These are phyloP conservation scores for Sminthurides aquaticus DNA, from an alignment of 2,888 invertebrate species.

Conservation along the genomic window DNA sequence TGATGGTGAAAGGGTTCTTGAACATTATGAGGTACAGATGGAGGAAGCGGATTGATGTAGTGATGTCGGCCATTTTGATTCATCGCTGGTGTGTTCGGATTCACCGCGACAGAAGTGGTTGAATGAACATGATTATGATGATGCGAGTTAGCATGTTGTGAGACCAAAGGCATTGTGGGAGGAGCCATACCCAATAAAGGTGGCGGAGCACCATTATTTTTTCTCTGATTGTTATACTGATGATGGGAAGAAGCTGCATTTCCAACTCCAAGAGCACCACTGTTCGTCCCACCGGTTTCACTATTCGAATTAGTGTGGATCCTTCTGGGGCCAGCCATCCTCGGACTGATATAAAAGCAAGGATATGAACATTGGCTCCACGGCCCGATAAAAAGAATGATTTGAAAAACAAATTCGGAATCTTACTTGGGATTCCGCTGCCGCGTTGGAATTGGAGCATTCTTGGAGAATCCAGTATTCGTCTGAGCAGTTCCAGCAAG, in stretches of 20 bases:
- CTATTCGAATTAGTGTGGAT: slow-evolving; percentile 25
- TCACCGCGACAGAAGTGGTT: slow-evolving; percentile 27
- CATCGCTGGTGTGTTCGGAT: slow-evolving; percentile 20
- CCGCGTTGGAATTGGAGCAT: slow-evolving; percentile 32
- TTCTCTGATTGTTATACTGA: slow-evolving; percentile 32
- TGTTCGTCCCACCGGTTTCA: slow-evolving; percentile 27
- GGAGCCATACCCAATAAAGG: slow-evolving; percentile 36
- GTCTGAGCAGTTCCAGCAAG: slow-evolving; percentile 59
- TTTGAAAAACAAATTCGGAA: too few relatives aligned
- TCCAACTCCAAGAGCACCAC: slow-evolving; percentile 27
- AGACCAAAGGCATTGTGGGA: slow-evolving; percentile 26
- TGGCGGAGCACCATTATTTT: slow-evolving; percentile 35
- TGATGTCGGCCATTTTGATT: slow-evolving; percentile 34
- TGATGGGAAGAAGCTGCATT: slow-evolving; percentile 25
- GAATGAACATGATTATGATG: slow-evolving; percentile 29
- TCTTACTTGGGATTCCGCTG: slow-evolving; percentile 40
- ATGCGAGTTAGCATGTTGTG: slow-evolving; percentile 31
- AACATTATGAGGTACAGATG: slow-evolving; percentile 31
- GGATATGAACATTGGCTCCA: too few relatives aligned
- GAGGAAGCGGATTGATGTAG: slow-evolving; percentile 30
- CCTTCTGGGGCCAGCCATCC: slow-evolving; percentile 19
- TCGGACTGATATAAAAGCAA: neutral
- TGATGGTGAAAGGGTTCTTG: slow-evolving; percentile 24
- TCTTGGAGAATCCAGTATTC: slow-evolving; percentile 50
- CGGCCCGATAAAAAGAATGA: too few relatives aligned